These are phyloP conservation scores for Habroteleia sp. DNA, from an alignment of 2,888 invertebrate species.

Conservation along the genomic window DNA sequence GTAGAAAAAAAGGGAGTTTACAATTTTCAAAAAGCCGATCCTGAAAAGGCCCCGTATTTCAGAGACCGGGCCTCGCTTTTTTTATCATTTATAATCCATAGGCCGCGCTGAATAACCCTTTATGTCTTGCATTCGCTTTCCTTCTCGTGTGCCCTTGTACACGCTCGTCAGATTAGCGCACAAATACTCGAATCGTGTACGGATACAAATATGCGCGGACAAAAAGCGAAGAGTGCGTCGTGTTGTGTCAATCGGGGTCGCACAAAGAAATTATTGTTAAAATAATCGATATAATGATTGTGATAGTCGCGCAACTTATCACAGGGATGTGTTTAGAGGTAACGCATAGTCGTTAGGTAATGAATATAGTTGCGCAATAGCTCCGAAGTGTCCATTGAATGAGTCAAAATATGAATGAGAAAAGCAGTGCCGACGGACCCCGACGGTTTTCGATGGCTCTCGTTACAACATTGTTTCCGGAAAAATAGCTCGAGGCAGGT, in stretches of 20 bases:
- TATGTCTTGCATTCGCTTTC: slow-evolving; percentile 56
- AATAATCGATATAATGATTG: slow-evolving; percentile 42
- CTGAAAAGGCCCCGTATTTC: slow-evolving; percentile 79
- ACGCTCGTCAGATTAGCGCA: slow-evolving; percentile 61
- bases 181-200: slow-evolving; percentile 46
- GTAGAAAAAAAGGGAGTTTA: slow-evolving; percentile 72
- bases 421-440: slow-evolving; percentile 55
- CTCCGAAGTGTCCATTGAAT: slow-evolving; percentile 71
- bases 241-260: slow-evolving; percentile 29
- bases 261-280: slow-evolving; percentile 51
- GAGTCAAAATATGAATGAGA: slow-evolving; percentile 70
- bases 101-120: slow-evolving; percentile 77
- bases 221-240: slow-evolving; percentile 29
- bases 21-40: slow-evolving; percentile 80
- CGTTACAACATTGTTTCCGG: slow-evolving; percentile 79
- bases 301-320: slow-evolving; percentile 18
- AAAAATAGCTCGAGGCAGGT: slow-evolving; percentile 73
- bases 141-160: slow-evolving; percentile 46
- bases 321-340: slow-evolving; percentile 32
- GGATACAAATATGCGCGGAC: slow-evolving; percentile 43
- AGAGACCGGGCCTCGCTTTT: slow-evolving; percentile 71
- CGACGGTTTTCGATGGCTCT: slow-evolving; percentile 71
- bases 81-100: slow-evolving; percentile 80
- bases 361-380: slow-evolving; percentile 47
- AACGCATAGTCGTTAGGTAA: no score